A percentile compares a stretch with the other conserved stretches of the same genome.
Conservation (phyloP, 2,888 invertebrate species). For the Mesorhabditis spiculigera region DNA sequence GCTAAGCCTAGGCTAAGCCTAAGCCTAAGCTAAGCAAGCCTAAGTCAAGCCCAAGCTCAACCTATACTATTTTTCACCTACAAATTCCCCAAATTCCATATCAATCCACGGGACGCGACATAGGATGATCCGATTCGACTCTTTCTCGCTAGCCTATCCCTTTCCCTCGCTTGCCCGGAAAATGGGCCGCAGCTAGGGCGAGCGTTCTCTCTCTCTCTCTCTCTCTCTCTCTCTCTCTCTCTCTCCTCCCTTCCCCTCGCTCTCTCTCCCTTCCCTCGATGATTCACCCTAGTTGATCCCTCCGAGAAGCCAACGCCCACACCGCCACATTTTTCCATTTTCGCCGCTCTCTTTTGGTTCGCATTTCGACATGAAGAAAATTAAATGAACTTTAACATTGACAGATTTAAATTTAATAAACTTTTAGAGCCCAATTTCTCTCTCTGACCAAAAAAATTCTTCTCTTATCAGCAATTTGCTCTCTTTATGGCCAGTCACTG, state of each 20-base stretch:
- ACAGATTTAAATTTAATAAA: no score
- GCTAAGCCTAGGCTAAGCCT: no score
- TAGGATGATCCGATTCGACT: constrained; percentile 10
- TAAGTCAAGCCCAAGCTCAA: no score
- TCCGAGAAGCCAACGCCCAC: constrained; percentile 6
- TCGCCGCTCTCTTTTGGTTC: not conserved
- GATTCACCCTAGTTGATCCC: constrained; percentile 12
- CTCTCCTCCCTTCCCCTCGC: constrained; percentile 1
- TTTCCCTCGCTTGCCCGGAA: constrained; percentile 14
- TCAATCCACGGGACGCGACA: constrained; percentile 12
- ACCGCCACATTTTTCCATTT: constrained; percentile 3
- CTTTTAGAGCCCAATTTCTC: no score
- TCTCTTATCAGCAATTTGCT: no score
- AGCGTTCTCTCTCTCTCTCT: constrained; percentile 9
- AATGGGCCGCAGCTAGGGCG: not conserved
- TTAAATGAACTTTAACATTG: no score
- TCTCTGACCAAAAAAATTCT: no score
- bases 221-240: constrained; percentile 13
- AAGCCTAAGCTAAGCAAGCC: no score
- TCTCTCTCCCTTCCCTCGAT: constrained; percentile 15
- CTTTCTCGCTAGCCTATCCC: not conserved
- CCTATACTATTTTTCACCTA: not conserved
- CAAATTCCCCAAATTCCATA: constrained; percentile 11
- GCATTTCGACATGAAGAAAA: not conserved
- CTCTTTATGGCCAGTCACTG: no score